Evolutionary conservation across 2,113 vertebrate genomes (phyloP).

Genomic region (Ceratotherium simum): DNA sequence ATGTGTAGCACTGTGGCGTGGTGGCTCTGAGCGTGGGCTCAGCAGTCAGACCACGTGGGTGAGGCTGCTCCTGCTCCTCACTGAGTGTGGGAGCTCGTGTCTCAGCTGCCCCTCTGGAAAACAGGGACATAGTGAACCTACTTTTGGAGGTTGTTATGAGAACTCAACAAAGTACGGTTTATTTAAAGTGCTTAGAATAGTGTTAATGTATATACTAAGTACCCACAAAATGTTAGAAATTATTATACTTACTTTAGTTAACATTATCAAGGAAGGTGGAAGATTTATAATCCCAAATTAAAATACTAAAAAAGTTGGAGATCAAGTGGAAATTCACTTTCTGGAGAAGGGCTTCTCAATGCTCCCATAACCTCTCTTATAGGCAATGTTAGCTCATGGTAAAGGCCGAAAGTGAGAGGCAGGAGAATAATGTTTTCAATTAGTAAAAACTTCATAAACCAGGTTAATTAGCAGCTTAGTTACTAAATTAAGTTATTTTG

Average conservation of each 20-base stretch:
- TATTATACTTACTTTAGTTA: conserved; percentile 6
- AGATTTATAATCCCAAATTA: not conserved
- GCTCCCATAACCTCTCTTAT: not conserved
- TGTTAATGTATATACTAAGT: not conserved
- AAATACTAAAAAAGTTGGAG: not conserved
- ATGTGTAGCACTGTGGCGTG: rapidly evolving
- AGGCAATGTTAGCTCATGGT: not conserved
- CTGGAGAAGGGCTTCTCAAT: not conserved
- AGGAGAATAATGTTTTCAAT: conserved; percentile 16
- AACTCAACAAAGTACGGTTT: not conserved
- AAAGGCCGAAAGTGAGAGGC: not conserved
- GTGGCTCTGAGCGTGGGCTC: not conserved
- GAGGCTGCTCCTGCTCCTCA: not conserved
- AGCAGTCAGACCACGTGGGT: not conserved
- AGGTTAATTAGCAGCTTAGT: not conserved
- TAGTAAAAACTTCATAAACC: not conserved
- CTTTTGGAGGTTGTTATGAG: not conserved
- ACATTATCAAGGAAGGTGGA: not conserved
- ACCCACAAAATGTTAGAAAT: not conserved
- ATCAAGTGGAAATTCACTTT: not conserved
- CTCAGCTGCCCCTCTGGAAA: not conserved
- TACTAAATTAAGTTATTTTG: not conserved
- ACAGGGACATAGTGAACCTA: not conserved
- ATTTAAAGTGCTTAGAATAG: not conserved
- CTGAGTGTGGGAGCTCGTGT: not conserved